Evolutionary conservation across 2,888 invertebrate genomes (phyloP).

Genomic region (Spialia ferax): DNA sequence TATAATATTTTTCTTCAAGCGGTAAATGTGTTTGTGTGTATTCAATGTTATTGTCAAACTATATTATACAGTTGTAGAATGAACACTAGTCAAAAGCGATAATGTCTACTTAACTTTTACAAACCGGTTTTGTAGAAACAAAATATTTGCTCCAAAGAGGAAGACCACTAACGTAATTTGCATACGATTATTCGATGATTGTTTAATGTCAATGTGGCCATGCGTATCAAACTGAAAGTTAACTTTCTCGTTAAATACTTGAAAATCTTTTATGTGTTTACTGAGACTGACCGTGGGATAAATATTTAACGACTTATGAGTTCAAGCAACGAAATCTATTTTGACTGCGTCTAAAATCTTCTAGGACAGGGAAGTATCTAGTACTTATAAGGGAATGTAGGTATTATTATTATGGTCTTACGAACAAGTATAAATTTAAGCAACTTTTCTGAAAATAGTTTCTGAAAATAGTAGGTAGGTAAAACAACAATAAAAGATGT

Average conservation of each 20-base stretch:
- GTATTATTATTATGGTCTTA: too few relatives aligned
- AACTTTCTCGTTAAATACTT: constrained; percentile 17
- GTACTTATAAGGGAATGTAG: too few relatives aligned
- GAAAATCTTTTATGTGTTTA: constrained; percentile 2
- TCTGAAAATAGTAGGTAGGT: too few relatives aligned
- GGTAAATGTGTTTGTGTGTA: too few relatives aligned
- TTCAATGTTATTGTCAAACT: background rate
- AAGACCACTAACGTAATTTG: constrained; percentile 4
- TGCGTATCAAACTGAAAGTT: constrained; percentile 18
- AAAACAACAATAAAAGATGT: too few relatives aligned
- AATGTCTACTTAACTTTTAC: background rate
- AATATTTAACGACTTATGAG: background rate
- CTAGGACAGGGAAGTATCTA: background rate
- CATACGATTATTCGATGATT: constrained; percentile 13
- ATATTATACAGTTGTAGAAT: background rate
- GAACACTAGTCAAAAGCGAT: background rate
- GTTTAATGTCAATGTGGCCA: constrained; percentile 13
- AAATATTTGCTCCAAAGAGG: background rate
- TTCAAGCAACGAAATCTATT: background rate
- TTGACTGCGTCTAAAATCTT: background rate
- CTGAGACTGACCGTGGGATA: background rate
- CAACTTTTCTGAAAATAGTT: too few relatives aligned
- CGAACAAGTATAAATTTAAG: too few relatives aligned
- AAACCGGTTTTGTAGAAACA: background rate
- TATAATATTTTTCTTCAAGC: too few relatives aligned